Conservation (phyloP, 2,888 invertebrate species). For the Margaritifera margaritifera region DNA sequence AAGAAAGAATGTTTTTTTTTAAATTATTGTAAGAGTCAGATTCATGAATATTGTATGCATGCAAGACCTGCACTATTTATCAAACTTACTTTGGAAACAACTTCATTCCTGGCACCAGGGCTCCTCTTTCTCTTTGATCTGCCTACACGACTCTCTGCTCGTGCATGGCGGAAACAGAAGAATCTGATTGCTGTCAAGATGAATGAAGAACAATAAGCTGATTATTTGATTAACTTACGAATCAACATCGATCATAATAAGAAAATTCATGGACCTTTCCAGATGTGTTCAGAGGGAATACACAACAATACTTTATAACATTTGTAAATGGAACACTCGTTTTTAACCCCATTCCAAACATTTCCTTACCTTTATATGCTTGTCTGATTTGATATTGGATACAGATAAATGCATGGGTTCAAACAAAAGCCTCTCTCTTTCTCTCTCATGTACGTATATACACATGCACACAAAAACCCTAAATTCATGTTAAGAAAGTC, state of each 20-base stretch:
- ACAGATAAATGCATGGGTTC: neutral
- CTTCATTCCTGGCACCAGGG: slow-evolving; percentile 31
- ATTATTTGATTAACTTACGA: slow-evolving; percentile 1
- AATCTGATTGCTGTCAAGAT: slow-evolving; percentile 76
- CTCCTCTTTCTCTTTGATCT: slow-evolving; percentile 44
- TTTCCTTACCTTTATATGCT: neutral
- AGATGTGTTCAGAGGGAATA: too few relatives aligned
- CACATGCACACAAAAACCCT: too few relatives aligned
- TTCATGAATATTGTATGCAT: too few relatives aligned
- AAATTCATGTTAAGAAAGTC: too few relatives aligned
- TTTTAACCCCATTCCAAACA: neutral
- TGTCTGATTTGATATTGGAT: neutral
- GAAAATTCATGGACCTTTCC: too few relatives aligned
- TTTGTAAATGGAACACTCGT: neutral
- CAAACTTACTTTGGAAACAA: slow-evolving; percentile 22
- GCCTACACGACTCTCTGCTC: slow-evolving; percentile 59
- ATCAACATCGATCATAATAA: neutral
- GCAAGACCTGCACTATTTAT: neutral
- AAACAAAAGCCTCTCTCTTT: neutral
- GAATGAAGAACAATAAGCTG: neutral
- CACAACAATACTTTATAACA: too few relatives aligned
- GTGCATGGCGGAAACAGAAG: slow-evolving; percentile 78
- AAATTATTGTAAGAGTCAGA: too few relatives aligned
- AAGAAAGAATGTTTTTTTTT: too few relatives aligned
- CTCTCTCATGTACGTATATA: too few relatives aligned